Base-by-base conservation (phyloP, 1,140 invertebrate species). In the Planococcus citri region DNA sequence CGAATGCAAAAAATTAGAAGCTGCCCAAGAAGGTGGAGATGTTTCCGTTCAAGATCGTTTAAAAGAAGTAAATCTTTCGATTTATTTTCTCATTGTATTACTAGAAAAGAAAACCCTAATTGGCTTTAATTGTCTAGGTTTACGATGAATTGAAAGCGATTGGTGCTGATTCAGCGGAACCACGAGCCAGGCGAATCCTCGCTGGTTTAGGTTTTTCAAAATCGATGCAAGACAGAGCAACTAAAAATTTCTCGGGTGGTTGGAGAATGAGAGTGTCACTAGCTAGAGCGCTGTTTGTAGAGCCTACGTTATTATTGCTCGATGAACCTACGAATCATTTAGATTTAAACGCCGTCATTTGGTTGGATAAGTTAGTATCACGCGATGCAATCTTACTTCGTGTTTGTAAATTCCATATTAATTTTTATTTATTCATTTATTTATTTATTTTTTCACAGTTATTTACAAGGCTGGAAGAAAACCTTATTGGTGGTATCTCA, bases 241-340 rank as follows among this genome's bases (percentile, higher is more conserved):
- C 95, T 1, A 96, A 96, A 78, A 88, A 94, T 77, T 95, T 99
- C 78, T 98, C 95, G 72, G 96, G 96, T 76, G 97, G 96, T 64
- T 99, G 96, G 96, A 83, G 96, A 75, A 98, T 98, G 96, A 88
- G 96, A 79, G 94, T 99, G 9, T 98, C 95, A 0, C 78, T 99
- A 37, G 97, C 95, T 0, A 82, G 91, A 76, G 91, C 91, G 14
- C 79, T 94, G 0, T 94, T 92, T 75, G 80, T 97, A 71, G 95
- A 98, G 81, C 96, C 97, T 3, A 97, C 95, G 14, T 79, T 99
- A 0, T 80, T 99, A 20, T 81, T 99, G 75, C 86, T 99, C 29
- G 97, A 99, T 80, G 97, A 99, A 85, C 97, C 97, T 73, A 92
- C 90, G 0, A 93, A 93, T 82, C 91, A 93, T 78, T 85, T 93